Conservation (phyloP, 2,113 vertebrate species). For the Bos indicus region DNA sequence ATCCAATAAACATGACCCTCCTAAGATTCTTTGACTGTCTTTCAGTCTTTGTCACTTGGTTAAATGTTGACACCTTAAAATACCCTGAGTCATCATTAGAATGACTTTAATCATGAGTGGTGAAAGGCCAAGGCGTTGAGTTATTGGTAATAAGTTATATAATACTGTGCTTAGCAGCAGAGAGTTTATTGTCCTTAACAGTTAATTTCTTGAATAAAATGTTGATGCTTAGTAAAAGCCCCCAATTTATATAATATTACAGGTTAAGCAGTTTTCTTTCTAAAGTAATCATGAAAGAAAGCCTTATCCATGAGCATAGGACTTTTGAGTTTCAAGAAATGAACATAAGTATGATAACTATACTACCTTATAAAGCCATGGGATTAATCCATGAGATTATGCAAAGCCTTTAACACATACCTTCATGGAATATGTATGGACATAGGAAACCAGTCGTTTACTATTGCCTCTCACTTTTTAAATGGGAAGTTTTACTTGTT, state of each 20-base stretch:
- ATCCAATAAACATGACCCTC: neutral
- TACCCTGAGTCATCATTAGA: neutral
- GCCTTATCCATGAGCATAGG: neutral
- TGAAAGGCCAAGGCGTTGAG: neutral
- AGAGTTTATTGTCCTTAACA: neutral
- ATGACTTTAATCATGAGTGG: neutral
- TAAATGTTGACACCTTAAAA: neutral
- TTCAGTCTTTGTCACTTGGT: neutral
- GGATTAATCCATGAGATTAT: neutral
- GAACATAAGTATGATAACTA: neutral
- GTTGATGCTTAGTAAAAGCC: neutral
- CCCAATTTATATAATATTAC: neutral
- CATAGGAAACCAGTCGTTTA: accelerated
- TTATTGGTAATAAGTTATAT: neutral
- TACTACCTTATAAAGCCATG: neutral
- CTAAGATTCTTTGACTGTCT: neutral
- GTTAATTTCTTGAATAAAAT: neutral
- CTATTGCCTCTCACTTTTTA: neutral
- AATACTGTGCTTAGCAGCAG: neutral
- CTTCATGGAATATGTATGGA: neutral
- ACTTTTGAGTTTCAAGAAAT: neutral
- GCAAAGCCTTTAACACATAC: accelerated
- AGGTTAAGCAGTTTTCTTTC: neutral
- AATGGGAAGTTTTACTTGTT: neutral
- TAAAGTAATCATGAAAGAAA: neutral